Evolutionary conservation across 2,888 invertebrate genomes (phyloP).

Genomic region (Romanomermis culicivorax): DNA sequence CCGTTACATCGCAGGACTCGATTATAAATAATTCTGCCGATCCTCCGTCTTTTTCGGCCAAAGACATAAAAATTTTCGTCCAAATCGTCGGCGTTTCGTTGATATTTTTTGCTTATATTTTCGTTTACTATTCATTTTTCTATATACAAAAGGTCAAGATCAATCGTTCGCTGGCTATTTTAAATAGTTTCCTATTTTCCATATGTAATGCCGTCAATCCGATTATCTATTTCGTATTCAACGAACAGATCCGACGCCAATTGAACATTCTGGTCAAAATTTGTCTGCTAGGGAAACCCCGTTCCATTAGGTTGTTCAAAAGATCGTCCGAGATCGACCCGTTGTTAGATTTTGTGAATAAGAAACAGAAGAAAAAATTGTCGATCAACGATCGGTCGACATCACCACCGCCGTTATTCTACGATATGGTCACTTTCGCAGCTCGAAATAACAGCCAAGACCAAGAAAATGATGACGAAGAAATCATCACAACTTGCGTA

Average conservation of each 20-base stretch:
- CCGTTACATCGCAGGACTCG: too few relatives aligned
- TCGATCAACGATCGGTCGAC: not conserved
- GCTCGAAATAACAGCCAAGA: too few relatives aligned
- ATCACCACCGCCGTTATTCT: too few relatives aligned
- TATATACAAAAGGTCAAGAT: slow-evolving; percentile 18
- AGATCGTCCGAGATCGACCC: not conserved
- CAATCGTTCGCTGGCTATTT: slow-evolving; percentile 19
- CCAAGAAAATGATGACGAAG: too few relatives aligned
- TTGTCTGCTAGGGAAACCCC: not conserved
- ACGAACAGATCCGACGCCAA: slow-evolving; percentile 20
- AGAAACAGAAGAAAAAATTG: not conserved
- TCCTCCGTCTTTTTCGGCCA: too few relatives aligned
- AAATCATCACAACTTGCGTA: too few relatives aligned
- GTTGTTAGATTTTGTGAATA: not conserved
- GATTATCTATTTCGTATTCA: slow-evolving; percentile 23
- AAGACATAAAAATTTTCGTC: slow-evolving; percentile 9
- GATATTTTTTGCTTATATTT: slow-evolving; percentile 26
- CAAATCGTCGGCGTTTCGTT: slow-evolving; percentile 25
- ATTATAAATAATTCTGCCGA: too few relatives aligned
- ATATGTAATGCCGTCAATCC: slow-evolving; percentile 28
- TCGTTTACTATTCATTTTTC: slow-evolving; percentile 25
- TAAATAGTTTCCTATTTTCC: slow-evolving; percentile 27
- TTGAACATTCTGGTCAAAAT: not conserved
- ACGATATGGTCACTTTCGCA: too few relatives aligned
- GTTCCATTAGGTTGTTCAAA: not conserved